Base-by-base conservation (phyloP, 1,140 invertebrate species). In the Macrosteles quadrilineatus region DNA sequence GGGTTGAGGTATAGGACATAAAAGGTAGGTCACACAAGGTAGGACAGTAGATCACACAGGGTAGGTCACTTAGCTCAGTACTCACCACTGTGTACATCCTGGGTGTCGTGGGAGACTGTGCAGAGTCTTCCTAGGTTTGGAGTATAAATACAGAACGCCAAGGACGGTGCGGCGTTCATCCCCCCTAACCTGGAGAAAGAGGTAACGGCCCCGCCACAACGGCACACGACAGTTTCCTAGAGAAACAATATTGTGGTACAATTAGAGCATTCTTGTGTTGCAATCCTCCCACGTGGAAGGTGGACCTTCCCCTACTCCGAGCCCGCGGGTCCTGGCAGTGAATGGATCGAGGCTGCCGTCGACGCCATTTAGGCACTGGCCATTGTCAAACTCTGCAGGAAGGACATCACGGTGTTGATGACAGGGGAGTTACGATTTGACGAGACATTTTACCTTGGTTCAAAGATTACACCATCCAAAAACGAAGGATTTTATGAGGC, bases 241-340 rank as follows among this genome's bases (percentile, higher is more conserved):
- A 50, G 47, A 50, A 50, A 50, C 47, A 59, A 59, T 59, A 59
- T 59, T 59, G 55, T 59, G 55, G 2, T 30, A 59, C 55, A 59
- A 59, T 59, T 59, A 59, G 55, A 59, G 55, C 21, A 59, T 59
- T 59, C 55, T 59, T 59, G 55, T 59, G 55, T 14, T n/a, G 55
- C 25, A 59, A 59, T 59, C 55, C 27, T 30, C 55, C 55, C 55
- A 50, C 47, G 47, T 50, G 47, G 47, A 21, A 50, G 4, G 47
- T 50, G 47, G 47, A 21, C 27, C 32, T 36, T 29, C 55, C 55
- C 55, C 55, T 23, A 25, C 55, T 59, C 55, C 32, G n/a, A 6
- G 32, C 32, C 32, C 32, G 4, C 32, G 14, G 32, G n/a, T n/a
- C n/a, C n/a, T n/a, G n/a, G n/a, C n/a, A n/a, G n/a, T n/a, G n/a